These are phyloP conservation scores for Falco berigora DNA, from an alignment of 2,797 vertebrate species.

Conservation along the genomic window DNA sequence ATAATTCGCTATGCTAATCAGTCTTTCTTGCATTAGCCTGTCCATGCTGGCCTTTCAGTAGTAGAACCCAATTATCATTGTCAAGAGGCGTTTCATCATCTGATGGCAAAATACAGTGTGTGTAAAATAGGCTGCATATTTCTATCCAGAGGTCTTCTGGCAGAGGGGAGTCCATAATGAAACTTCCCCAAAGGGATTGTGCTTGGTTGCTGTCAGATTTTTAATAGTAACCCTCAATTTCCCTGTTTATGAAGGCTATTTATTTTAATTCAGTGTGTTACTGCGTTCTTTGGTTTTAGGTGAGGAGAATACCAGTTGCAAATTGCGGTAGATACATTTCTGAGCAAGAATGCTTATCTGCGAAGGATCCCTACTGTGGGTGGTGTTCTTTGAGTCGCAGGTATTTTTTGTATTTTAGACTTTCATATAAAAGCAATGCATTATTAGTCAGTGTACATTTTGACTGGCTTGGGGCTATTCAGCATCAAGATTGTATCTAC, in stretches of 20 bases:
- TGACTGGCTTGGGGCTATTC: background rate
- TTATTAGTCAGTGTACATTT: background rate
- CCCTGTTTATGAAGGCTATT: background rate
- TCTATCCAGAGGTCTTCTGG: conserved; percentile 53
- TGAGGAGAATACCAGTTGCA: conserved; percentile 75
- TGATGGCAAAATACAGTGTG: background rate
- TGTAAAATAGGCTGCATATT: conserved; percentile 28
- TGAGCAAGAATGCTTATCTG: conserved; percentile 68
- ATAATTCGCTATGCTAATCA: conserved; percentile 22
- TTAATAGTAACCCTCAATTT: background rate
- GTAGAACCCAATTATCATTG: conserved; percentile 19
- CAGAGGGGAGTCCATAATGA: conserved; percentile 25
- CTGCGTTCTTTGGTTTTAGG: conserved; percentile 64
- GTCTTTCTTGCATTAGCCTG: conserved; percentile 32
- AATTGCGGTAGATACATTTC: conserved; percentile 70
- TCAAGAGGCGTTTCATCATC: conserved; percentile 35
- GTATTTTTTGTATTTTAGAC: conserved; percentile 58
- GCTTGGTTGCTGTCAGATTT: conserved; percentile 12
- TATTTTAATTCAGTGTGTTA: background rate
- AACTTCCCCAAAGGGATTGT: background rate
- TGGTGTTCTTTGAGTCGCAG: conserved; percentile 73
- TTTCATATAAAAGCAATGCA: background rate
- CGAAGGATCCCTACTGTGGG: conserved; percentile 76
- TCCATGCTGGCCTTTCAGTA: conserved; percentile 42
- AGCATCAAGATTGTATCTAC: background rate